Base-by-base conservation (phyloP, 2,888 invertebrate species). In the Oxystoma pomonae region DNA sequence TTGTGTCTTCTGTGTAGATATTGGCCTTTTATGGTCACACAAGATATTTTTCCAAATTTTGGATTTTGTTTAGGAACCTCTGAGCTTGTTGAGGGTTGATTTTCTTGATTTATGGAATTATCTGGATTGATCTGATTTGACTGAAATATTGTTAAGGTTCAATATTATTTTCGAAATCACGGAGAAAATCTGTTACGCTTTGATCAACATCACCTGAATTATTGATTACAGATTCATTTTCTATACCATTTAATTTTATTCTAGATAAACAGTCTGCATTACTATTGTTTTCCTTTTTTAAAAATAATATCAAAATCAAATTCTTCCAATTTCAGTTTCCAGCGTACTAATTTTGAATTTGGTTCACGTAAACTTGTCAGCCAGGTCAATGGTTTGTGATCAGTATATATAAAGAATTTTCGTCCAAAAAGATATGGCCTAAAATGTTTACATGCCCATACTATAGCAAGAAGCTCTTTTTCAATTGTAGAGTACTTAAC, bases 341-440 rank as follows among this genome's bases (percentile, higher is more conserved):
- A 65, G 12, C 61, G 55, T 16, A 55, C 18, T 51, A 63, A 55
- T 21, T 60, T 58, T 20, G 58, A 63, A 35, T 64, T 61, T 51
- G 61, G 61, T 22, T 59, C 63, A 56, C 63, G 63, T 21, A 65
- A n/a, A 17, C 21, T 63, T 17, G 55, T 55, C 19, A 69, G 19
- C 69, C 70, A 69, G 16, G 55, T 49, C 3, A 67, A 55, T 9
- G 69, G 68, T 61, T 58, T 55, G 61, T 69, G 70, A 57, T 68
- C 68, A 1, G 70, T 67, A 12, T 57, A 22, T 1, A 69, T 57
- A 9, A 50, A 49, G 17, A 57, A 53, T n/a, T 53, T 53, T 19
- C 53, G 5, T 7, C 53, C 53, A n/a, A 53, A 53, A 9, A 53
- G n/a, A 53, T 53, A 19, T 53, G 53, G 53, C n/a, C 53, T 50